Evolutionary conservation across 2,113 vertebrate species (phyloP).

Genomic region (Lophura nycthemera): DNA sequence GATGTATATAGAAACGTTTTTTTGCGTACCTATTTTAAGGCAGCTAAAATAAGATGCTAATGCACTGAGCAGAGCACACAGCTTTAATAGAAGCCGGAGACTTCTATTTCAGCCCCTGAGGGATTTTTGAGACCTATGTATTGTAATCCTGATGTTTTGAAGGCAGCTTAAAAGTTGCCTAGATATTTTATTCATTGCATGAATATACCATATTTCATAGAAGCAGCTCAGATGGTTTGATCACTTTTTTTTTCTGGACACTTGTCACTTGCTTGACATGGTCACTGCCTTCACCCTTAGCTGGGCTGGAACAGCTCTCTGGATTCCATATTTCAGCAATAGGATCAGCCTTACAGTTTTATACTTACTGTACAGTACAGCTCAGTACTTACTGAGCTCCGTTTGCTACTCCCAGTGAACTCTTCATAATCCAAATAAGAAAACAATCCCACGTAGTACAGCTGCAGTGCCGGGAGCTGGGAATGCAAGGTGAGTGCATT

Average conservation of each 20-base stretch:
- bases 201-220: not conserved
- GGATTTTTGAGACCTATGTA: not conserved
- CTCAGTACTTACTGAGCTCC: not conserved
- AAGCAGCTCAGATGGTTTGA: not conserved
- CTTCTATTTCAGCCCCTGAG: not conserved
- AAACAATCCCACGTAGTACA: not conserved
- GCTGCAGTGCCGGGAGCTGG: not conserved
- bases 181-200: not conserved
- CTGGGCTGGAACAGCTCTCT: not conserved
- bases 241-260: not conserved
- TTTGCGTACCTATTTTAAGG: conserved; percentile 5
- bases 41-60: not conserved
- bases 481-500: not conserved
- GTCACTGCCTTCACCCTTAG: not conserved
- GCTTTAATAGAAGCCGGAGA: not conserved
- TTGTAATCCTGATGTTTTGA: not conserved
- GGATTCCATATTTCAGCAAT: not conserved
- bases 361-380: no score
- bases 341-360: not conserved
- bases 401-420: not conserved
- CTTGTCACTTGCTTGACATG: not conserved
- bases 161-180: not conserved
- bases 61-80: not conserved
- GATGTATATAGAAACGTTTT: not conserved
- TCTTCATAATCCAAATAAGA: not conserved